A percentile compares a stretch with the other conserved stretches of the same genome.
Conservation (phyloP, 1,140 invertebrate genomes). For the Orchesella cincta region DNA sequence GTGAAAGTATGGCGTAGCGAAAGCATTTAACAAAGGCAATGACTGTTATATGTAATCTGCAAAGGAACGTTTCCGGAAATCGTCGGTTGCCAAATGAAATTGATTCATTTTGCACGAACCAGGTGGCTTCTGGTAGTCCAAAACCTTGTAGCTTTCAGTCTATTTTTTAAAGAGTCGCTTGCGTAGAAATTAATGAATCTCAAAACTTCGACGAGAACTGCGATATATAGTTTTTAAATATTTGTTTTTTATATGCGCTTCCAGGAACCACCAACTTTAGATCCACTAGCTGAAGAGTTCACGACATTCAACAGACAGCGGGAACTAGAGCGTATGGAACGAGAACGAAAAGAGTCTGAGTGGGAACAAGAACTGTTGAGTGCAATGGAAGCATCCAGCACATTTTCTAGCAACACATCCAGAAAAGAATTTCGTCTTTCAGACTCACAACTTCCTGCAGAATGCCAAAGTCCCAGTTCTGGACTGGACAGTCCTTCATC, state of each 20-base stretch:
- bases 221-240: too few relatives aligned
- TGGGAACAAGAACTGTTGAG: constrained; percentile 71
- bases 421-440: constrained; percentile 43
- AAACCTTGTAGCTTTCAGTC: too few relatives aligned
- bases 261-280: constrained; percentile 44
- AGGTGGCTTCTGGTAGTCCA: too few relatives aligned
- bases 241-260: neutral
- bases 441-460: constrained; percentile 41
- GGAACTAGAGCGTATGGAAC: constrained; percentile 63
- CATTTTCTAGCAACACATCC: constrained; percentile 4
- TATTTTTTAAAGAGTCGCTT: too few relatives aligned
- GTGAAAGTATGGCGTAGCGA: too few relatives aligned
- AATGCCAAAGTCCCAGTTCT: constrained; percentile 10
- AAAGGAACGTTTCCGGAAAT: too few relatives aligned
- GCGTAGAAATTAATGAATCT: too few relatives aligned
- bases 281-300: constrained; percentile 63
- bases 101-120: too few relatives aligned
- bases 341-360: constrained; percentile 68
- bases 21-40: too few relatives aligned
- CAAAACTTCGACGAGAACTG: too few relatives aligned
- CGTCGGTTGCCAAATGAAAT: too few relatives aligned
- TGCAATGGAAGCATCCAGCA: constrained; percentile 63
- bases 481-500: neutral
- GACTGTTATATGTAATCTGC: too few relatives aligned
- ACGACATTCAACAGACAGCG: constrained; percentile 72